These are phyloP conservation scores for Argynnis bischoffii DNA, from an alignment of 2,888 invertebrate genomes.

Conservation along the genomic window DNA sequence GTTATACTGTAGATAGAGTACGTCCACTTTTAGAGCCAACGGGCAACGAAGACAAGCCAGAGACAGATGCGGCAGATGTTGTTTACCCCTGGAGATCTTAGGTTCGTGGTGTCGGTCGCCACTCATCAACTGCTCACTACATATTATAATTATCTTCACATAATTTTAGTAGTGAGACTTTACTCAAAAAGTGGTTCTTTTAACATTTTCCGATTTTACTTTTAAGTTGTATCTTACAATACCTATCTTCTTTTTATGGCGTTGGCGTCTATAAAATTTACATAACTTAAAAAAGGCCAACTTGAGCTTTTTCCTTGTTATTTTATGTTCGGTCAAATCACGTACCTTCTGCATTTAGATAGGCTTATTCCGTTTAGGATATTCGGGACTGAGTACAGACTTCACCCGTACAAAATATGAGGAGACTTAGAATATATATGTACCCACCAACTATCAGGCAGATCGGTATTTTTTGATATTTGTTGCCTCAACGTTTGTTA, in stretches of 20 bases:
- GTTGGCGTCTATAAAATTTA: conserved; percentile 21
- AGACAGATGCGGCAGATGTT: too few species aligned
- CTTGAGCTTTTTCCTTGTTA: conserved; percentile 18
- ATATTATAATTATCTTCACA: not conserved
- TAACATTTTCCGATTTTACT: conserved; percentile 8
- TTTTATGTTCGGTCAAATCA: conserved; percentile 27
- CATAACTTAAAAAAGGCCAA: conserved; percentile 21
- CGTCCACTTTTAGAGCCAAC: too few species aligned
- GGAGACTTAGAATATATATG: conserved; percentile 22
- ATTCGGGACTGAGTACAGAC: conserved; percentile 19
- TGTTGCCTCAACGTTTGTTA: not conserved
- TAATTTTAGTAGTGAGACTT: not conserved
- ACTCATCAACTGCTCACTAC: too few species aligned
- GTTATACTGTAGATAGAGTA: too few species aligned
- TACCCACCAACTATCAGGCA: not conserved
- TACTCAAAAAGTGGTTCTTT: not conserved
- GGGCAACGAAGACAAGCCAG: too few species aligned
- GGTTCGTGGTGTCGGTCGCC: too few species aligned
- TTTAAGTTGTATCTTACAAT: conserved; percentile 1
- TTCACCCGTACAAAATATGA: conserved; percentile 22
- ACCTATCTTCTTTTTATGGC: conserved; percentile 7
- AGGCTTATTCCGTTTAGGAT: conserved; percentile 30
- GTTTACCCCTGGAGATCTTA: too few species aligned
- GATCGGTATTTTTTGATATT: not conserved
- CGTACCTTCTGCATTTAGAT: conserved; percentile 33